Evolutionary conservation across 2,888 invertebrate genomes (phyloP), one percentile per base, ranked within the genome.

Genomic region (Coelogynopora nodosa): DNA sequence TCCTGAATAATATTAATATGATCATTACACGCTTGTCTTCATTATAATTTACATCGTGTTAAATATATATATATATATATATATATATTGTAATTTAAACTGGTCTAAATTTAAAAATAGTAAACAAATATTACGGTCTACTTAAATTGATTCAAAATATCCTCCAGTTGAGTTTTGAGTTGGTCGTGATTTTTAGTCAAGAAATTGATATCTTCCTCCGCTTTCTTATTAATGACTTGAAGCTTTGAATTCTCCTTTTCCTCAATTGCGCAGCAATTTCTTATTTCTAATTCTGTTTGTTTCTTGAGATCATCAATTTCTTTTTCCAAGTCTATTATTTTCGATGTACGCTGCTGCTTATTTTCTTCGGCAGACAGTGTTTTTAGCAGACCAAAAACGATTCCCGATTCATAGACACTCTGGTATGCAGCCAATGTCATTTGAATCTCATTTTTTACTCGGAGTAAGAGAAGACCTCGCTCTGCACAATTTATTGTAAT

Each of bases 351-450:
- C 27, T 13, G 23, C 27, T 74, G 23, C 26, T 96, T 96, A n/a
- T 95, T 95, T 93, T 95, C 95, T 90, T 95, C 95, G 0, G 95
- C 94, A 93, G 95, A 95, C 87, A 97, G 92, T 18, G 97, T 96
- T 93, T 97, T 97, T 88, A 97, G 94, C 94, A 97, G 95, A n/a
- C 96, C 97, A 90, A 96, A 97, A 0, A 97, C 96, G 84, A 97
- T 95, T 82, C 96, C 96, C 91, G 96, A 97, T 91, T 97, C 97
- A 90, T 97, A 96, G 0, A 97, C 93, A 0, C 96, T 95, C 91
- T 96, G 96, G 90, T 96, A 97, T 0, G 97, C 96, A 90, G 96
- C 95, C 93, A 97, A 94, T 0, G 97, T 96, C 94, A 97, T 96
- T 88, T 95, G 94, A 86, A 97, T 94, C 93, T 97, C 97, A 91